These are phyloP conservation scores for Sorex maritimensis DNA, from an alignment of 2,797 vertebrate genomes.

Conservation along the genomic window DNA sequence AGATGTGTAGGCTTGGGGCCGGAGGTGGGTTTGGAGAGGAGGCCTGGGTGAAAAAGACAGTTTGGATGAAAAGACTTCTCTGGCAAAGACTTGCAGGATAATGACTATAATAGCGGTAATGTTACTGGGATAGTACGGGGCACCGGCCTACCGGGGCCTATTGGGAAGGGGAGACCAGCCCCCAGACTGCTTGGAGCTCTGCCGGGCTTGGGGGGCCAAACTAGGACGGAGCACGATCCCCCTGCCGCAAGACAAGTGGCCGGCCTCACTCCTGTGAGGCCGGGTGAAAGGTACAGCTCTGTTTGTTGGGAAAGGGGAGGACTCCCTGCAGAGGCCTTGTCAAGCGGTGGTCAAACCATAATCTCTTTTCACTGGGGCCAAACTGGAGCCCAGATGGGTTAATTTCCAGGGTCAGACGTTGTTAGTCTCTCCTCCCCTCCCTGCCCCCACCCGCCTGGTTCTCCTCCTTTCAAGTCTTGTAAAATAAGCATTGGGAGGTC, in stretches of 20 bases:
- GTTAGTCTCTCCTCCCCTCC: slow-evolving; percentile 63
- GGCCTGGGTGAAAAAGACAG: slow-evolving; percentile 51
- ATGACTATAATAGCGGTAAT: neutral
- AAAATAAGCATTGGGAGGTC: slow-evolving; percentile 82
- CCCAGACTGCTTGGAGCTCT: slow-evolving; percentile 12
- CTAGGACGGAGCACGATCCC: slow-evolving; percentile 6
- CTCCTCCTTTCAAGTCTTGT: slow-evolving; percentile 80
- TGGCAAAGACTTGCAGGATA: slow-evolving; percentile 61
- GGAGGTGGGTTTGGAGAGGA: slow-evolving; percentile 51
- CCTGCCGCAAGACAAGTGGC: slow-evolving; percentile 70
- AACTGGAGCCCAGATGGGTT: slow-evolving; percentile 81
- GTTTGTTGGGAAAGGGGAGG: slow-evolving; percentile 68
- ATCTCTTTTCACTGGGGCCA: slow-evolving; percentile 84
- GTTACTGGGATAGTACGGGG: slow-evolving; percentile 12
- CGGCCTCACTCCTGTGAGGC: slow-evolving; percentile 68
- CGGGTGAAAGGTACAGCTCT: slow-evolving; percentile 73
- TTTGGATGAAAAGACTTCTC: slow-evolving; percentile 52
- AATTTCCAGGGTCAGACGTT: slow-evolving; percentile 83
- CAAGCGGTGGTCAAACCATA: slow-evolving; percentile 82
- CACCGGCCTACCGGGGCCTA: neutral
- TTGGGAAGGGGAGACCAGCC: neutral
- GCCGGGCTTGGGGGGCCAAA: slow-evolving; percentile 3
- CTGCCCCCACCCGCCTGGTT: slow-evolving; percentile 64
- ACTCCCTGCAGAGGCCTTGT: slow-evolving; percentile 79
- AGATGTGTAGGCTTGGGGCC: slow-evolving; percentile 16